Conservation (phyloP, 2,797 vertebrate species). For the Silurus lanzhouensis region DNA sequence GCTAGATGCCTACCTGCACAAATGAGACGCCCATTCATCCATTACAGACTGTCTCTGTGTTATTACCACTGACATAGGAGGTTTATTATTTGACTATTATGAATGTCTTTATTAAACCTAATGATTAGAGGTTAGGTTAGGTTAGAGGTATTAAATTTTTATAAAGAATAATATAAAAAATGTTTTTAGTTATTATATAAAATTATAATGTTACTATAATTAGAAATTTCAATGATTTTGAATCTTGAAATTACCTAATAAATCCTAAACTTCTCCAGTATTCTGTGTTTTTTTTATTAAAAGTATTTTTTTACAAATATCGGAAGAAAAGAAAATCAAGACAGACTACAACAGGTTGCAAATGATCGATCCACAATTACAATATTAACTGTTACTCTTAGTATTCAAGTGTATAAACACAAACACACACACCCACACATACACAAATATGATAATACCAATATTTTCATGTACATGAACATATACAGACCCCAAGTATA, state of each 20-base stretch:
- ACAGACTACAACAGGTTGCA: background rate
- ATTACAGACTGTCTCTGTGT: background rate
- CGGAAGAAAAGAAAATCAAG: background rate
- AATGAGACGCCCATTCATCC: constrained; percentile 10
- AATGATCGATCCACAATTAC: background rate
- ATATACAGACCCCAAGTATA: background rate
- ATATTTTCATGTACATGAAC: background rate
- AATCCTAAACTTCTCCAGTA: background rate
- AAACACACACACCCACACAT: background rate
- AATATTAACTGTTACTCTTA: background rate
- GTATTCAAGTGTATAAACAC: background rate
- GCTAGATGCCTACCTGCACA: constrained; percentile 85
- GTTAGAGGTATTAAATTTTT: too few species aligned
- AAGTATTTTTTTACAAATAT: background rate
- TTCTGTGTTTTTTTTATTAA: background rate
- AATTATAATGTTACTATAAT: background rate
- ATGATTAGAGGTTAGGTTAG: background rate
- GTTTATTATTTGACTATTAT: background rate
- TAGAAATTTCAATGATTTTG: background rate
- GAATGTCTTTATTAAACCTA: background rate
- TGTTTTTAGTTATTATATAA: background rate
- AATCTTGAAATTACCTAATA: constrained; percentile 1
- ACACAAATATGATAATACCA: background rate
- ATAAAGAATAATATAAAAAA: background rate
- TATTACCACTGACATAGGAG: background rate